A percentile compares a stretch with the other conserved stretches of the same genome.
Evolutionary conservation across 2,888 invertebrate genomes (phyloP).

Genomic region (Anoncus sp.): DNA sequence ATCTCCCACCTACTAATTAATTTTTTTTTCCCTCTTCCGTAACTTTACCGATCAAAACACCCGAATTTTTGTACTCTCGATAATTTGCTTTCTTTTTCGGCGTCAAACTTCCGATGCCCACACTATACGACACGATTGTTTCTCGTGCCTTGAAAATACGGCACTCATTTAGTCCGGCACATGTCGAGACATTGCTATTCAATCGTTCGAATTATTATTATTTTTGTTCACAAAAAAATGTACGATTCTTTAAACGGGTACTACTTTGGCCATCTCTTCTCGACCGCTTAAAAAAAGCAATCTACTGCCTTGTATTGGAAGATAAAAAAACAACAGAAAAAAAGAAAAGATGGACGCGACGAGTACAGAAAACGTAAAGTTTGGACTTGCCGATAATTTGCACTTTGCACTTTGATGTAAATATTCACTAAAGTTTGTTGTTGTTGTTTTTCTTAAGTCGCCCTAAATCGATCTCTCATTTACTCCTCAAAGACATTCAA

Average conservation of each 20-base stretch:
- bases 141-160: not conserved
- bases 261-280: not conserved
- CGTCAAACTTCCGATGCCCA: not conserved
- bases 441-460: too few species aligned
- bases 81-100: not conserved
- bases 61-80: not conserved
- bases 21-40: slow-evolving; percentile 39
- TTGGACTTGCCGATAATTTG: not conserved
- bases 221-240: not conserved
- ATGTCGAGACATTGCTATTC: slow-evolving; percentile 2
- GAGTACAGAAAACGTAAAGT: not conserved
- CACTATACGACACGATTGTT: not conserved
- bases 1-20: too few species aligned
- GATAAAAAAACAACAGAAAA: not conserved
- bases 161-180: slow-evolving; percentile 50
- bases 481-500: not conserved
- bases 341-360: not conserved
- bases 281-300: not conserved
- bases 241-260: not conserved
- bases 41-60: too few species aligned
- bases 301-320: not conserved
- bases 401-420: not conserved
- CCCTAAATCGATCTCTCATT: too few species aligned
- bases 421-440: not conserved
- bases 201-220: not conserved